Base-by-base conservation (phyloP, 2,888 invertebrate genomes). In the Ennomos quercinarius region DNA sequence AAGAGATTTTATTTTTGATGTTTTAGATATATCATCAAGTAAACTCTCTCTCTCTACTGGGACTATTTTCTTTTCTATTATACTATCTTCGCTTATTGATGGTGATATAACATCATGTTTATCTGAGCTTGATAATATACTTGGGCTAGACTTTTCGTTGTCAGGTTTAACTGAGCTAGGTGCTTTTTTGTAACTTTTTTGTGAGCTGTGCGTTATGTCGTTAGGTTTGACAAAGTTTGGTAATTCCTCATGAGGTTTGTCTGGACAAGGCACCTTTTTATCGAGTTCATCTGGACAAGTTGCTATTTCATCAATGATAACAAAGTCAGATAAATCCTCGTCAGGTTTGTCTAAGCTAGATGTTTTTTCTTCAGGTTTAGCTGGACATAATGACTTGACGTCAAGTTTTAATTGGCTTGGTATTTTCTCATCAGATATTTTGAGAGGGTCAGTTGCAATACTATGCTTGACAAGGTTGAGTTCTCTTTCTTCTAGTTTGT, bases 81-180 rank as follows among this genome's bases (percentile, higher is more conserved):
- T 74, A 59, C 69, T 73, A 17, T 76, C 73, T 67, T 75, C 76
- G 51, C 72, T 76, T 0, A 73, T 41, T 10, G 73, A 71, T 57
- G 54, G 55, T 8, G 27, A 60, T 38, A 66, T 61, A 9, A 17
- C 34, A 44, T 27, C 49, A 51, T 45, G 5, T 60, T 39, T 51
- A 61, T 8, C 66, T 71, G 1, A 27, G 27, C 27, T 6, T 0
- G 27, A 27, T 27, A 27, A 27, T 1, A 6, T 6, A 27, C 5
- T 27, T 27, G 27, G 0, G 6, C 27, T 6, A 27, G 27, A 27
- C 5, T 6, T 5, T 27, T 27, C 6, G 2, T 6, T 38, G 9
- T 40, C 44, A 35, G 11, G 9, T 35, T 39, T 57, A 11, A 58
- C 17, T 8, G 46, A 34, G n/a, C 57, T 66, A 0, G 56, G 53